Conservation (phyloP, 2,888 invertebrate genomes). For the Taenaris catops region DNA sequence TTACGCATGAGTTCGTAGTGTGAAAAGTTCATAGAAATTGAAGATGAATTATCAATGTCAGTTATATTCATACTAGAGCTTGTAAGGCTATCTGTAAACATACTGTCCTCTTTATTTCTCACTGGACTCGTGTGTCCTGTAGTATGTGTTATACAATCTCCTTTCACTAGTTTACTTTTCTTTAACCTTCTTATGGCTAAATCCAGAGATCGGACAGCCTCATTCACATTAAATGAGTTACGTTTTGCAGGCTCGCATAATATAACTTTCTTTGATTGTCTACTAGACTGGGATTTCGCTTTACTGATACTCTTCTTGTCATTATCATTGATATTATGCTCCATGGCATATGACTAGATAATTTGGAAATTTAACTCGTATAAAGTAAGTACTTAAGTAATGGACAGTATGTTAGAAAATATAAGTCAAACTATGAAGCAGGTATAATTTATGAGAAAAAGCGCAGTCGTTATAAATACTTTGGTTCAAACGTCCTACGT, state of each 20-base stretch:
- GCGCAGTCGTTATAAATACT: no score
- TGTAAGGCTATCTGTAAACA: conserved; percentile 41
- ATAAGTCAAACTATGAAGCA: no score
- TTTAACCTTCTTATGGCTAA: conserved; percentile 48
- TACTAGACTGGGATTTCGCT: conserved; percentile 41
- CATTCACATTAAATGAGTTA: conserved; percentile 51
- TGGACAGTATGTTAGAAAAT: no score
- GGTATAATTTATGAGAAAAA: no score
- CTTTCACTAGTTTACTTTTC: conserved; percentile 50
- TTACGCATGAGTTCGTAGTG: conserved; percentile 64
- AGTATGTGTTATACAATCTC: conserved; percentile 33
- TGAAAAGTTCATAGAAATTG: conserved; percentile 66
- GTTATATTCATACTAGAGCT: conserved; percentile 29
- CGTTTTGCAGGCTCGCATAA: conserved; percentile 44
- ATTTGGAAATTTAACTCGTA: conserved; percentile 30
- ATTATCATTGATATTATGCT: conserved; percentile 36
- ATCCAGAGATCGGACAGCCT: conserved; percentile 52
- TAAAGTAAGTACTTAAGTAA: no score
- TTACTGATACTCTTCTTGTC: conserved; percentile 44
- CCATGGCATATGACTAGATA: conserved; percentile 40
- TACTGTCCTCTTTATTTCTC: conserved; percentile 30
- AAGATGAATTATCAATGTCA: conserved; percentile 42
- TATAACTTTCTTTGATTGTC: conserved; percentile 32
- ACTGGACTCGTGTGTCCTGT: conserved; percentile 24
- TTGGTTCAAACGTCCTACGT: no score